Evolutionary conservation across 1,140 invertebrate species (phyloP).

Genomic region (Lethrus apterus): DNA sequence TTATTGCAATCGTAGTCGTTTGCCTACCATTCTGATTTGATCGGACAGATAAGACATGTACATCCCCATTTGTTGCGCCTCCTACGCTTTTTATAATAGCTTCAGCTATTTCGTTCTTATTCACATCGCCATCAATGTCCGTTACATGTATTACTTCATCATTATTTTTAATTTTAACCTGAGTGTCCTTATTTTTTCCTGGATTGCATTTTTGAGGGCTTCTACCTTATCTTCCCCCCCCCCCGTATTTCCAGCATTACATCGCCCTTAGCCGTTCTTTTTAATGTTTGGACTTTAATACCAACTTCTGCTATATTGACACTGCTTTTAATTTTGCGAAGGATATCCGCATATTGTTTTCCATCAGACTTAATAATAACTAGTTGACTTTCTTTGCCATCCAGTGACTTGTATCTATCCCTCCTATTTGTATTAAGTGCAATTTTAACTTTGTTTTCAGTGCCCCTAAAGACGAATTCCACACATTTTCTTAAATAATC

Average conservation of each 20-base stretch:
- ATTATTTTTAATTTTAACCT: conserved; percentile 5
- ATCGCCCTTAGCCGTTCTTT: background rate
- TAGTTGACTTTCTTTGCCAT: background rate
- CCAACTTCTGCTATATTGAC: background rate
- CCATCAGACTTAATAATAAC: background rate
- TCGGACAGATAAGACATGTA: conserved; percentile 1
- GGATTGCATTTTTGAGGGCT: too few species aligned
- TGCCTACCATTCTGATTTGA: conserved; percentile 5
- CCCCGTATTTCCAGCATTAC: too few species aligned
- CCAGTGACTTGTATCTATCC: too few species aligned
- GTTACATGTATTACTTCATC: background rate
- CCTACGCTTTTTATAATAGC: conserved; percentile 6
- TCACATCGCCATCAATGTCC: conserved; percentile 10
- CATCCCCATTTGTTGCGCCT: background rate
- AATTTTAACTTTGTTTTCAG: background rate
- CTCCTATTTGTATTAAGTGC: background rate
- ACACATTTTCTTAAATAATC: background rate
- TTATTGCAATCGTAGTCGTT: conserved; percentile 6
- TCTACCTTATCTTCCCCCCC: too few species aligned
- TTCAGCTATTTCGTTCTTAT: background rate
- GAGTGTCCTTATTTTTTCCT: too few species aligned
- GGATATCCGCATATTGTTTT: conserved; percentile 2
- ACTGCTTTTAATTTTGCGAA: background rate
- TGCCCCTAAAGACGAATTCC: conserved; percentile 4
- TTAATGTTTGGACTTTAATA: background rate